These are phyloP conservation scores for Actinemys pallida DNA, from an alignment of 2,113 vertebrate genomes.

Conservation along the genomic window DNA sequence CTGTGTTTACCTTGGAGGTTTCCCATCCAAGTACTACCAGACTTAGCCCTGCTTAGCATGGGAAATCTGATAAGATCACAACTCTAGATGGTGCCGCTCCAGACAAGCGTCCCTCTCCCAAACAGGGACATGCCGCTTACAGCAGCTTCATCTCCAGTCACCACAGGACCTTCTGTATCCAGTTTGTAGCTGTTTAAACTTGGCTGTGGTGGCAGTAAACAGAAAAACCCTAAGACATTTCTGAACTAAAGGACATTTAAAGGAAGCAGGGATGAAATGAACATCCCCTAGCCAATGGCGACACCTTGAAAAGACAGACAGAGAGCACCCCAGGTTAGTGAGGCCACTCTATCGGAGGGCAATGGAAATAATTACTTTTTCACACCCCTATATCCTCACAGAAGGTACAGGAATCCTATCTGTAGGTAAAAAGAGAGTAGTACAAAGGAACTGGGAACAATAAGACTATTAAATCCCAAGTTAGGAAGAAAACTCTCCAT, in stretches of 20 bases:
- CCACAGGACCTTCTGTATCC: background rate
- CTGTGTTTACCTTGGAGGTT: fast-evolving
- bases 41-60: background rate
- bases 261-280: background rate
- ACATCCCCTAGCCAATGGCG: background rate
- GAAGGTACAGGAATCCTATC: background rate
- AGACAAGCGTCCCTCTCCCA: fast-evolving
- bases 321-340: background rate
- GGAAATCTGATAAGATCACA: background rate
- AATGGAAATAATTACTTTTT: background rate
- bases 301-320: background rate
- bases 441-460: no score
- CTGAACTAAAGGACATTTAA: background rate
- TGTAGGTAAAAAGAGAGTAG: background rate
- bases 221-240: background rate
- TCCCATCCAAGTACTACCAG: background rate
- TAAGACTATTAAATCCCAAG: background rate
- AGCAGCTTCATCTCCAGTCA: background rate
- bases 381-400: no score
- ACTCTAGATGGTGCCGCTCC: fast-evolving
- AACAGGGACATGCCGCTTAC: fast-evolving
- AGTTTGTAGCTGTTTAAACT: background rate
- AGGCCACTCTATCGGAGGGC: background rate
- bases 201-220: background rate
- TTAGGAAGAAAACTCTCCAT: background rate